Base-by-base conservation (phyloP, 2,113 vertebrate species). In the Seriola aureovittata region DNA sequence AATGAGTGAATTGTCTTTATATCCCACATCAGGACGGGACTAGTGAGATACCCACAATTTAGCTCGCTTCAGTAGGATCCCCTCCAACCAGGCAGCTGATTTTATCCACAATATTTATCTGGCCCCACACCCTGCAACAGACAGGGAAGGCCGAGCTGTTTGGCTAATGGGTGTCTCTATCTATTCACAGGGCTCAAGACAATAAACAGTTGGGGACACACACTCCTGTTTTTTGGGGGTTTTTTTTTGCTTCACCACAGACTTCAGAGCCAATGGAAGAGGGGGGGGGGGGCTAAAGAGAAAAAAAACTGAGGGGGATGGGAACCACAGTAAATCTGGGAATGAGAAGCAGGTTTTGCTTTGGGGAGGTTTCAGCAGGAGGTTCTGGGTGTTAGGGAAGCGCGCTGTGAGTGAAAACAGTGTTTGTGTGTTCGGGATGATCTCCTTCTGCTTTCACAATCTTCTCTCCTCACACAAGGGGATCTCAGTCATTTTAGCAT, bases 21-120 rank as follows among this genome's bases (percentile, higher is more conserved):
- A 3, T 71, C 19, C 21, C 11, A 50, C 4, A 38, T 63, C 38
- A 66, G 52, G 36, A 38, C 44, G 21, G 55, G 21, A 48, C 54
- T n/a, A 5, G 7, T 57, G 19, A 55, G 6, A n/a, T 25, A 5
- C 16, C 19, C 5, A 10, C 11, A 23, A 7, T 57, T 38, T 3
- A 21, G 14, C 25, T 25, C 17, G 25, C 9, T 25, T 52, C 38
- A 62, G 64, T 55, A 23, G 67, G 62, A 55, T n/a, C 25, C 14
- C 17, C 8, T 52, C 76, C 57, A 13, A 32, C 0, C n/a, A 52
- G 70, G 74, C 9, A 25, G 57, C 12, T 0, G 7, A 25, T 57
- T 14, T 69, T 68, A 25, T 12, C 57, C 63, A 29, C 17, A 71
- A 60, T 80, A 80, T 21, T 82, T 82, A 69, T 85, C 42, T 78